Conservation (phyloP, 2,888 invertebrate species). For the Aphrophora alni region DNA sequence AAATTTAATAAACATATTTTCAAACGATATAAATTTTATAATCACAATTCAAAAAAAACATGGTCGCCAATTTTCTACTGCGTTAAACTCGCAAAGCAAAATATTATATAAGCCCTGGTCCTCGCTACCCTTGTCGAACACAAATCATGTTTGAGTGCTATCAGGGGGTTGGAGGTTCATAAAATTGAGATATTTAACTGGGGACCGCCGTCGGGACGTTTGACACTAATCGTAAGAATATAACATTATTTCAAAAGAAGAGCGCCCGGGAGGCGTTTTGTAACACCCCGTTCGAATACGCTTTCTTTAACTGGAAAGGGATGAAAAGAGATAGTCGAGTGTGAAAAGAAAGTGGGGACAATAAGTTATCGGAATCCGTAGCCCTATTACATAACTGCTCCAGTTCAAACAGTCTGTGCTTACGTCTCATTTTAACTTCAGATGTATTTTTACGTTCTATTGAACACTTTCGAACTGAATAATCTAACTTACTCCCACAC, state of each 20-base stretch:
- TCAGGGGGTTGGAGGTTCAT: neutral
- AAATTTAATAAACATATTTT: too few species aligned
- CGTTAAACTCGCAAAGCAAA: neutral
- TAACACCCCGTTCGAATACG: neutral
- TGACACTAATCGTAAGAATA: neutral
- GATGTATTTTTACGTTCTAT: too few species aligned
- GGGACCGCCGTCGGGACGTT: neutral
- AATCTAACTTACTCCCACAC: too few species aligned
- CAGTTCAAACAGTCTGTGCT: too few species aligned
- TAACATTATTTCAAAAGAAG: neutral
- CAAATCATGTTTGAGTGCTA: neutral
- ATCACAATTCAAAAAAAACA: too few species aligned
- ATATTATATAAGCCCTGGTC: neutral
- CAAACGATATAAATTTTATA: too few species aligned
- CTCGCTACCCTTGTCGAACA: neutral
- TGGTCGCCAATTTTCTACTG: neutral
- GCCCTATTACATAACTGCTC: too few species aligned
- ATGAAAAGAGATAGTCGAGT: neutral
- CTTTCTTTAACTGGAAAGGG: neutral
- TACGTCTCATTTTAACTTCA: too few species aligned
- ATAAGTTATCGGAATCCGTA: too few species aligned
- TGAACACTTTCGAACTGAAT: too few species aligned
- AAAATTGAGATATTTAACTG: constrained; percentile 6
- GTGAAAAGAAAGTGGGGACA: too few species aligned
- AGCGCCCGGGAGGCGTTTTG: neutral